These are phyloP conservation scores for Dimorphilus gyrociliatus DNA, from an alignment of 2,888 invertebrate species.

Conservation along the genomic window DNA sequence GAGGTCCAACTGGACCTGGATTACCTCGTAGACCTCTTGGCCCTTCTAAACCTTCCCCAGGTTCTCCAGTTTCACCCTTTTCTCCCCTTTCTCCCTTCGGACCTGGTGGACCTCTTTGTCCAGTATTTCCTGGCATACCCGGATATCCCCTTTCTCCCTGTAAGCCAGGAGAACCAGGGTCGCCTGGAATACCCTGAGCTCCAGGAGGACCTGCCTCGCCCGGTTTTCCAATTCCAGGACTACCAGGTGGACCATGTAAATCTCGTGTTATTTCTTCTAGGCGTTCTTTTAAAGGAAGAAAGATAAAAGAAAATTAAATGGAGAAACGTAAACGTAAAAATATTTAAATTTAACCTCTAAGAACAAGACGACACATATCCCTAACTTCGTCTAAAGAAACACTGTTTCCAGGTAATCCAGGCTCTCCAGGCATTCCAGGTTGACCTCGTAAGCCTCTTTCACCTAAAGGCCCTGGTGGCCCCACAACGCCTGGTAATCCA, in stretches of 20 bases:
- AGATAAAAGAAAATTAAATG: background rate
- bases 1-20: slow-evolving; percentile 11
- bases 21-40: slow-evolving; percentile 12
- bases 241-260: slow-evolving; percentile 49
- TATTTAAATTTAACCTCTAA: slow-evolving; percentile 1
- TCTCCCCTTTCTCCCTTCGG: no score
- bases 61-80: no score
- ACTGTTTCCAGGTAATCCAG: slow-evolving; percentile 1
- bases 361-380: slow-evolving; percentile 2
- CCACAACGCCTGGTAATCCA: slow-evolving; percentile 4
- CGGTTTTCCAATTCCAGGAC: slow-evolving; percentile 48
- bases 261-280: slow-evolving; percentile 52
- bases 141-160: slow-evolving; percentile 50
- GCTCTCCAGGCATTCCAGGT: slow-evolving; percentile 5
- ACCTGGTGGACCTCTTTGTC: slow-evolving; percentile 41
- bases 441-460: slow-evolving; percentile 3
- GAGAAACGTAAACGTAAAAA: no score
- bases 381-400: slow-evolving; percentile 1
- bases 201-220: slow-evolving; percentile 47
- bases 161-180: slow-evolving; percentile 49
- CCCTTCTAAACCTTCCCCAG: no score
- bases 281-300: slow-evolving; percentile 45
- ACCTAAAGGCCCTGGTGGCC: slow-evolving; percentile 3
- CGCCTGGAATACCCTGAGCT: slow-evolving; percentile 33
- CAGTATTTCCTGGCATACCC: slow-evolving; percentile 49